Base-by-base conservation (phyloP, 2,797 vertebrate species). In the Tapera naevia region DNA sequence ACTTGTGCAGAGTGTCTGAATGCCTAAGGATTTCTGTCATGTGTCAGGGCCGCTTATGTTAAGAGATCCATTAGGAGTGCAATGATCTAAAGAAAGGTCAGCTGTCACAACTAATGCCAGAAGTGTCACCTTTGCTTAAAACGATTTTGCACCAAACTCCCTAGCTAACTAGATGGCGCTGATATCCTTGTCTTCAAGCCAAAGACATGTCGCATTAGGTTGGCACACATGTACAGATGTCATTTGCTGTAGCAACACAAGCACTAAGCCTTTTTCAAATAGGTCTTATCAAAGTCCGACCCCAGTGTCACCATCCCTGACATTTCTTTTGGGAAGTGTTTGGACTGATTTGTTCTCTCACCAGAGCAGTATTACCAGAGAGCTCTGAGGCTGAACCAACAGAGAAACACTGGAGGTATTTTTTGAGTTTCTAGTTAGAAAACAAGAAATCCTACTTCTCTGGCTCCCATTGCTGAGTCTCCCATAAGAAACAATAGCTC, bases 31-130 rank as follows among this genome's bases (percentile, higher is more conserved):
- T 17, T 95, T 91, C 94, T 91, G 95, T 95, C 97, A 96, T 96
- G 89, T 97, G 97, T 97, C 98, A 97, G 80, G 46, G 69, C 91
- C 54, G 41, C 89, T 93, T 95, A 95, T 62, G 84, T 94, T 97
- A 94, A 96, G 93, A 90, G 96, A 97, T 92, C 95, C 89, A 93
- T 96, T 96, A 97, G 92, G 83, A 95, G 72, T 60, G 86, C 81
- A 71, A 5, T 91, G 94, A 97, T 97, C 93, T 96, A 91, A 93
- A 89, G 89, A 98, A 98, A 98, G 98, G 98, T 98, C 98, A 97
- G 87, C 97, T 97, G 97, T 97, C 98, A 96, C 58, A 90, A 56
- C 81, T 70, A 72, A 86, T 89, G 87, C 95, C 93, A 95, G 91
- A 96, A 89, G 43, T 85, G 93, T 96, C 96, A 96, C 96, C 96